phyloP scores from a whole-genome alignment of 35 echinoderm and acorn worm genomes.

The Lytechinus pictus region DNA sequence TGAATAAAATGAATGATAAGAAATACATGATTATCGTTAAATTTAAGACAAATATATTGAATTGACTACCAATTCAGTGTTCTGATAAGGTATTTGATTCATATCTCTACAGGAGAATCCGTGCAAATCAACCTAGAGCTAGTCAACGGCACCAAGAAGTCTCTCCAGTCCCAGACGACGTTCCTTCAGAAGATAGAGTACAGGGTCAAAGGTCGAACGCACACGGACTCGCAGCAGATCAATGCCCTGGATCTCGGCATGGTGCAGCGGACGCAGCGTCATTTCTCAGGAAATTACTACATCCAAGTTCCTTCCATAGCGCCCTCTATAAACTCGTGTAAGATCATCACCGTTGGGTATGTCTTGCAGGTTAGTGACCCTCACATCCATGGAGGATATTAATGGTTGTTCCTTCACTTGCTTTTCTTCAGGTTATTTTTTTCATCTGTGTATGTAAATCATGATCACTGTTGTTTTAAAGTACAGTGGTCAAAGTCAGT shows the following conservation, averaged over 20 bases:
- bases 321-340: slow-evolving; percentile 34
- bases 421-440: too few relatives aligned
- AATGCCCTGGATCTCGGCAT: slow-evolving; percentile 14
- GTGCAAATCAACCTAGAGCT: background rate
- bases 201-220: slow-evolving; percentile 1
- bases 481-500: too few relatives aligned
- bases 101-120: background rate
- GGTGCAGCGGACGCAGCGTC: background rate
- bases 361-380: background rate
- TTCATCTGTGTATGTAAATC: too few relatives aligned
- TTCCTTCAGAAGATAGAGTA: slow-evolving; percentile 38
- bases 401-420: background rate
- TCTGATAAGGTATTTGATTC: background rate
- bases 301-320: slow-evolving; percentile 40
- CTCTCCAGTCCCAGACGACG: slow-evolving; percentile 19
- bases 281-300: slow-evolving; percentile 28
- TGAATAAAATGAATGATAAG: too few relatives aligned
- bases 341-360: slow-evolving; percentile 33
- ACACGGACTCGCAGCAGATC: slow-evolving; percentile 32
- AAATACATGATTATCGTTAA: too few relatives aligned
- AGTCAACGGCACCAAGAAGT: slow-evolving; percentile 43
- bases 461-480: too few relatives aligned
- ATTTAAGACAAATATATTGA: too few relatives aligned
- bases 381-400: background rate
- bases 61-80: too few relatives aligned